phyloP scores from a whole-genome alignment of 2,888 invertebrate species.

The Sinotaia quadrata region DNA sequence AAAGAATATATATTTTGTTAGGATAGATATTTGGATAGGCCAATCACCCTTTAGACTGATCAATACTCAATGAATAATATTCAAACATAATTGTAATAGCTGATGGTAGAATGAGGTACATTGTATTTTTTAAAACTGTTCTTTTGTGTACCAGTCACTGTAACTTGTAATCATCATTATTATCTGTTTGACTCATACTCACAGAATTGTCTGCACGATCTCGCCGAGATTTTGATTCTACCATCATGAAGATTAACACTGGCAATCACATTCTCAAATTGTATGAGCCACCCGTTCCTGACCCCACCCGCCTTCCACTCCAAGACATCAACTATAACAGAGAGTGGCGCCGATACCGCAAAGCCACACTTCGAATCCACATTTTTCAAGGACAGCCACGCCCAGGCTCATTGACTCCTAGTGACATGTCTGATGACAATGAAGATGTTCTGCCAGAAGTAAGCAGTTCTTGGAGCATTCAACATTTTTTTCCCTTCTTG shows the following conservation, averaged over 20 bases:
- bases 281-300: conserved; percentile 64
- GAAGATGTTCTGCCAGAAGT: conserved; percentile 65
- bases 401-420: conserved; percentile 69
- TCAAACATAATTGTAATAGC: no score
- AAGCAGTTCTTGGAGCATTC: no score
- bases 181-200: no score
- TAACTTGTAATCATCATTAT: background rate
- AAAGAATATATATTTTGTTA: no score
- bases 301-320: conserved; percentile 55
- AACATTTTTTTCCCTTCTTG: no score
- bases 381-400: conserved; percentile 65
- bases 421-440: conserved; percentile 64
- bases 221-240: conserved; percentile 54
- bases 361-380: conserved; percentile 59
- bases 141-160: background rate
- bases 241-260: conserved; percentile 56
- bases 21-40: no score
- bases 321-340: conserved; percentile 55
- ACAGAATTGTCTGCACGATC: conserved; percentile 49
- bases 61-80: no score
- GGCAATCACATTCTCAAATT: conserved; percentile 64
- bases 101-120: no score
- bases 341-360: conserved; percentile 61
- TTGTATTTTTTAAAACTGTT: background rate
- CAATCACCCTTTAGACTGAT: no score